A percentile compares a stretch with the other conserved stretches of the same genome.
Evolutionary conservation across 1,140 invertebrate species (phyloP).

Genomic region (Helicoverpa armigera): DNA sequence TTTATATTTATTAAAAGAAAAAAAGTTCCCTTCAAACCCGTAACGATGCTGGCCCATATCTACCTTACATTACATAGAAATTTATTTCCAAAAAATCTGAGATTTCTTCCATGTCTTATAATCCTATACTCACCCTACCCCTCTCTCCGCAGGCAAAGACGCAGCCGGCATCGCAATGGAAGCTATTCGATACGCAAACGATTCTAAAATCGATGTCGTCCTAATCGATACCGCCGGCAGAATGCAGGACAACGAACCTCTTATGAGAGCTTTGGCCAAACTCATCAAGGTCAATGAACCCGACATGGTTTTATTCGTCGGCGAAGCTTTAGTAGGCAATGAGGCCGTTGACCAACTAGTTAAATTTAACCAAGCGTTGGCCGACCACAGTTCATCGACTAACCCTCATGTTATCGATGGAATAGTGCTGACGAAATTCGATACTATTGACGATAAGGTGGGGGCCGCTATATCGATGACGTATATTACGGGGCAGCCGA

Average conservation of each 20-base stretch:
- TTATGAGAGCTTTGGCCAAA: slow-evolving; percentile 98
- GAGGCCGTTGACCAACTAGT: slow-evolving; percentile 99
- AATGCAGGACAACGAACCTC: slow-evolving; percentile 99
- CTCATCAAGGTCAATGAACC: slow-evolving; percentile 96
- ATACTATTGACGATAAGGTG: slow-evolving; percentile 99
- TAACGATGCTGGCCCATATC: too few relatives aligned
- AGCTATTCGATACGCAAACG: slow-evolving; percentile 96
- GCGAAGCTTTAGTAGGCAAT: slow-evolving; percentile 99
- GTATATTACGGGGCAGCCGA: slow-evolving; percentile 99
- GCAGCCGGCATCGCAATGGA: slow-evolving; percentile 99
- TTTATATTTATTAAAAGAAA: neutral
- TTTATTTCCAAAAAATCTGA: too few relatives aligned
- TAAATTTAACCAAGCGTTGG: slow-evolving; percentile 99
- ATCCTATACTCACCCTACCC: neutral
- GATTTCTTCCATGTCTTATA: too few relatives aligned
- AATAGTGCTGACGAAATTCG: slow-evolving; percentile 99
- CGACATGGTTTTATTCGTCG: slow-evolving; percentile 99
- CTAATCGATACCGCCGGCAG: slow-evolving; percentile 99
- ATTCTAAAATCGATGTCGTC: slow-evolving; percentile 95
- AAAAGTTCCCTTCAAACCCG: too few relatives aligned
- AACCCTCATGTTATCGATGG: slow-evolving; percentile 98
- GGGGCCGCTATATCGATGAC: slow-evolving; percentile 99
- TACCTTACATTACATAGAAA: too few relatives aligned
- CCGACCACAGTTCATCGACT: slow-evolving; percentile 93
- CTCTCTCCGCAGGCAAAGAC: slow-evolving; percentile 93